A percentile compares a stretch with the other conserved stretches of the same genome.
phyloP scores from a whole-genome alignment of 2,113 vertebrate genomes.

The Aptenodytes forsteri region DNA sequence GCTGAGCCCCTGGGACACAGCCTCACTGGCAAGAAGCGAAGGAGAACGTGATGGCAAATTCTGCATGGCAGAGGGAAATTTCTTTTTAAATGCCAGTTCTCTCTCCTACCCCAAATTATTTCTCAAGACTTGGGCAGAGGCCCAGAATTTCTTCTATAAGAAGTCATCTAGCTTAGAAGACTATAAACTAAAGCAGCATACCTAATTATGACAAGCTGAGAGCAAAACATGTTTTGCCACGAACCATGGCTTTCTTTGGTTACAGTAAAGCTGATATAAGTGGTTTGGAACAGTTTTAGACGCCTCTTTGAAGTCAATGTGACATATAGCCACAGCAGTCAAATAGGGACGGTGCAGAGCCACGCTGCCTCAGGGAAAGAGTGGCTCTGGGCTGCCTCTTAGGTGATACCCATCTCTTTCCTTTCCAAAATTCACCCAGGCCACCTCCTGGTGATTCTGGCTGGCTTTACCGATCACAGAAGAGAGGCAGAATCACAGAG shows the following conservation, averaged over 20 bases:
- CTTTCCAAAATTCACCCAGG: background rate
- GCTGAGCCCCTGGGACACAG: background rate
- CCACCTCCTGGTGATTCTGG: background rate
- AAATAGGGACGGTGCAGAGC: background rate
- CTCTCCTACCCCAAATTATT: background rate
- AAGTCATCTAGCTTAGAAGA: background rate
- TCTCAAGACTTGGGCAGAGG: background rate
- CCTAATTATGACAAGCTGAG: background rate
- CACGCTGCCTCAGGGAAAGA: background rate
- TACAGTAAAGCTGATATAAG: slow-evolving; percentile 21
- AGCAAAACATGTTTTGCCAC: slow-evolving; percentile 28
- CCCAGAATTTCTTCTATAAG: slow-evolving; percentile 7
- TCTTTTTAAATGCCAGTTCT: background rate
- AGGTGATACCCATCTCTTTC: background rate
- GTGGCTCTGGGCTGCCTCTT: background rate
- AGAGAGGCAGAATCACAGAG: background rate
- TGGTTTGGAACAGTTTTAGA: slow-evolving; percentile 34
- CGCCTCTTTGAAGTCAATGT: background rate
- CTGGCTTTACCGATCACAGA: background rate
- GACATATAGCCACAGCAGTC: background rate
- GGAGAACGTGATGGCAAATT: background rate
- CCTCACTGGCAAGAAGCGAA: background rate
- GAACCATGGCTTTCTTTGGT: background rate
- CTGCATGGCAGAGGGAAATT: background rate
- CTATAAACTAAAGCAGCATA: background rate